Evolutionary conservation across 2,797 vertebrate species (phyloP).

Genomic region (Prunella strophiata): DNA sequence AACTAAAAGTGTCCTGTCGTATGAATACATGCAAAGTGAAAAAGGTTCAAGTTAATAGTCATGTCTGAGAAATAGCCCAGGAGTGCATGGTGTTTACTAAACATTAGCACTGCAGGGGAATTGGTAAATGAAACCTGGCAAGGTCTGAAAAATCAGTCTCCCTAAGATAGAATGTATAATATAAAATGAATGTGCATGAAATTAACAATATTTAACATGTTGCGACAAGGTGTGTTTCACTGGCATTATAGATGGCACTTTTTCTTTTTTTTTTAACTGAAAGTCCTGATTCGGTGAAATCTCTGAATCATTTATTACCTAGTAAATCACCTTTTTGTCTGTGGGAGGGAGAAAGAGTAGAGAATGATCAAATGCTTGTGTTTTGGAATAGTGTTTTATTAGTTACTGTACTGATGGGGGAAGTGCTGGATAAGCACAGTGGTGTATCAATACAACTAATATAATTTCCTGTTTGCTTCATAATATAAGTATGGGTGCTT

Average conservation of each 20-base stretch:
- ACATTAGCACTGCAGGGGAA: slow-evolving; percentile 2
- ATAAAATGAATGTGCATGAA: neutral
- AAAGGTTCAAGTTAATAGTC: slow-evolving; percentile 19
- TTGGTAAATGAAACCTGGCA: slow-evolving; percentile 21
- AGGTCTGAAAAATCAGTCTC: slow-evolving; percentile 5
- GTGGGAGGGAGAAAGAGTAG: neutral
- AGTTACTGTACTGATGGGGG: neutral
- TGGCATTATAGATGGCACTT: neutral
- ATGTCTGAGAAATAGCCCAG: neutral
- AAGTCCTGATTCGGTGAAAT: neutral
- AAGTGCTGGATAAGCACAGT: neutral
- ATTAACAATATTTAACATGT: neutral
- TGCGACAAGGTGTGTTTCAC: neutral
- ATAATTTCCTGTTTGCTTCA: neutral
- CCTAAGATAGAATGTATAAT: neutral
- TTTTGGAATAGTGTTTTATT: neutral
- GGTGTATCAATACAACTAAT: neutral
- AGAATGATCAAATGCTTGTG: neutral
- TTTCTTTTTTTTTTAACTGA: neutral
- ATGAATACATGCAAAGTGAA: neutral
- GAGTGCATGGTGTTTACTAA: neutral
- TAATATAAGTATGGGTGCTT: neutral
- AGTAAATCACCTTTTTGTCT: neutral
- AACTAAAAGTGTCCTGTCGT: neutral
- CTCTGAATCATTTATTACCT: neutral